Conservation (phyloP, 2,888 invertebrate species). For the Seladonia tumulorum region DNA sequence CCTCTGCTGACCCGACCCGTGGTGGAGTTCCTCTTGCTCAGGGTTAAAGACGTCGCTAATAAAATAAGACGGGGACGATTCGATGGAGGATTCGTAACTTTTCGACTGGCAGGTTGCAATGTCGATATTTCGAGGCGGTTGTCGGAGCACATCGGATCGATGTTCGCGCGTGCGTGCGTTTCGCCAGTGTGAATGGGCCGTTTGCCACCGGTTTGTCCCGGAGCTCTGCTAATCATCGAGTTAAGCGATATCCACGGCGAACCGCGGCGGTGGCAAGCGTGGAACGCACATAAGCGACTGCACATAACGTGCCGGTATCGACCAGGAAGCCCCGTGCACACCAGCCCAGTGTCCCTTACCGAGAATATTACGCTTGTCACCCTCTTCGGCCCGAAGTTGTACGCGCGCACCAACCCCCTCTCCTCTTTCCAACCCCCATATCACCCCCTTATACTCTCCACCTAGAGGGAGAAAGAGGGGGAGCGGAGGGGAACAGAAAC, state of each 20-base stretch:
- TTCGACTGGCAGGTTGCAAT: neutral
- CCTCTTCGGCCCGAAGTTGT: constrained; percentile 59
- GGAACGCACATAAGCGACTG: constrained; percentile 59
- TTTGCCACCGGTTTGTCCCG: constrained; percentile 62
- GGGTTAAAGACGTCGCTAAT: neutral
- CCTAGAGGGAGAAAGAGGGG: neutral
- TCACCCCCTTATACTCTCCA: neutral
- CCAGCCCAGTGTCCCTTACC: constrained; percentile 63
- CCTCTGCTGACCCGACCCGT: too few species aligned
- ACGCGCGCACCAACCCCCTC: constrained; percentile 65
- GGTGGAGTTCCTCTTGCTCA: too few species aligned
- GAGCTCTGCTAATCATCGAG: constrained; percentile 72
- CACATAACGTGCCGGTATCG: constrained; percentile 73
- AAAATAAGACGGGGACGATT: neutral
- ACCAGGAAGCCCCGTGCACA: constrained; percentile 75
- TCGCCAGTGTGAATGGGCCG: constrained; percentile 26
- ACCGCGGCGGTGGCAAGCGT: constrained; percentile 46
- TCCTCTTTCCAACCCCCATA: neutral
- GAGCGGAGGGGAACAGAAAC: neutral
- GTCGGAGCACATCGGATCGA: constrained; percentile 25
- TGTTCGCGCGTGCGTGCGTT: constrained; percentile 34
- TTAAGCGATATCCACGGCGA: constrained; percentile 68
- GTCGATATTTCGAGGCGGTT: neutral
- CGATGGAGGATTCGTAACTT: neutral
- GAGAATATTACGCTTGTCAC: constrained; percentile 77